Conservation (phyloP, 2,888 invertebrate species). For the Drosophila kambysellisi region DNA sequence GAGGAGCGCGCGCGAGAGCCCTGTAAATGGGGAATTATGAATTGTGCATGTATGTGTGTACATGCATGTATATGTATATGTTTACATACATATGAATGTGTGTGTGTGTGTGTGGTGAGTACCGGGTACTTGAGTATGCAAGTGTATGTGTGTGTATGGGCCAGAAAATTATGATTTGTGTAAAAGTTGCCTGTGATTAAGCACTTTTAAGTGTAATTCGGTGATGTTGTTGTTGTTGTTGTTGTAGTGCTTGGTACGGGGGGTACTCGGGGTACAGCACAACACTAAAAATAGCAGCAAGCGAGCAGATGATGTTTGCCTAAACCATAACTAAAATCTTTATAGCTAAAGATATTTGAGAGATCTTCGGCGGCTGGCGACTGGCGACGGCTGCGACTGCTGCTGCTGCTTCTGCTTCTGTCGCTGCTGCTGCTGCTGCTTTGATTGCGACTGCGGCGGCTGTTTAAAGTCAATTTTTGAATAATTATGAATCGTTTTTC, state of each 20-base stretch:
- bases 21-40: constrained; percentile 49
- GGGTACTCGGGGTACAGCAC: not conserved
- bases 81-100: not conserved
- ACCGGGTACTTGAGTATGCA: constrained; percentile 10
- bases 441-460: constrained; percentile 44
- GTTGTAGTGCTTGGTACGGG: not conserved
- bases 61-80: constrained; percentile 1
- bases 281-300: constrained; percentile 73
- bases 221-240: constrained; percentile 50
- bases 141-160: constrained; percentile 4
- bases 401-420: constrained; percentile 25
- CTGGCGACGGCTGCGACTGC: constrained; percentile 46
- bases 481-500: constrained; percentile 80
- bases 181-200: constrained; percentile 75
- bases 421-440: constrained; percentile 5
- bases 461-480: constrained; percentile 79
- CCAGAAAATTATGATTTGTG: constrained; percentile 74
- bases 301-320: constrained; percentile 55
- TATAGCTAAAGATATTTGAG: constrained; percentile 68
- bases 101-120: not conserved
- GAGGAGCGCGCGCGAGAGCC: constrained; percentile 44
- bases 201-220: constrained; percentile 78
- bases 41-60: constrained; percentile 9
- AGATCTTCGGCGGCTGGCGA: constrained; percentile 35
- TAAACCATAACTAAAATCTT: constrained; percentile 82